A percentile compares a stretch with the other conserved stretches of the same genome.
Conservation (phyloP, 2,113 vertebrate species). For the Halcyon senegalensis region DNA sequence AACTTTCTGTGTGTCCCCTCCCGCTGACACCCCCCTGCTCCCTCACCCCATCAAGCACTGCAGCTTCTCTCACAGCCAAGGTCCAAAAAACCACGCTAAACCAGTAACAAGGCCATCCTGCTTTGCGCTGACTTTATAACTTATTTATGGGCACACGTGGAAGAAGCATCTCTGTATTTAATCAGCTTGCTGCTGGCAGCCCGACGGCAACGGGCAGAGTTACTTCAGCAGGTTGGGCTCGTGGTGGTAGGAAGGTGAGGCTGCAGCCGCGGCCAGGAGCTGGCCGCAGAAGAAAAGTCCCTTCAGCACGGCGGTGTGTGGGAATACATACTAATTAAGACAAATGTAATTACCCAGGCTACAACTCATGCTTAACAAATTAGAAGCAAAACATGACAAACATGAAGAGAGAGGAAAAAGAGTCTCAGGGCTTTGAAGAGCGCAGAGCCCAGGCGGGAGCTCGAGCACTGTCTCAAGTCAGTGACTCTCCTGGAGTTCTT, state of each 20-base stretch:
- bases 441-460: not conserved
- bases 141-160: not conserved
- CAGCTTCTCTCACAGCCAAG: not conserved
- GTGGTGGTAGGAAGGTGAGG: not conserved
- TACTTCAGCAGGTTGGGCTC: constrained; percentile 7
- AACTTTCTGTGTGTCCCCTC: not conserved
- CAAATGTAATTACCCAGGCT: constrained; percentile 65
- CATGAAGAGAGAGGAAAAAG: not conserved
- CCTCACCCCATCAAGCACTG: not conserved
- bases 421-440: not conserved
- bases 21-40: not conserved
- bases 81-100: not conserved
- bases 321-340: constrained; percentile 69
- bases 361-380: constrained; percentile 53
- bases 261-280: not conserved
- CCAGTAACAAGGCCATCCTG: not conserved
- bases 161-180: not conserved
- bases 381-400: constrained; percentile 28
- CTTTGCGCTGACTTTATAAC: not conserved
- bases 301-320: not conserved
- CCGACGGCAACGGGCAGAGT: not conserved
- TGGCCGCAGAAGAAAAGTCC: not conserved
- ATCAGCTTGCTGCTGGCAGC: not conserved
- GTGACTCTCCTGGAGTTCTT: not conserved
- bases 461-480: not conserved